phyloP scores from a whole-genome alignment of 2,888 invertebrate genomes.

The Acleris sparsana region DNA sequence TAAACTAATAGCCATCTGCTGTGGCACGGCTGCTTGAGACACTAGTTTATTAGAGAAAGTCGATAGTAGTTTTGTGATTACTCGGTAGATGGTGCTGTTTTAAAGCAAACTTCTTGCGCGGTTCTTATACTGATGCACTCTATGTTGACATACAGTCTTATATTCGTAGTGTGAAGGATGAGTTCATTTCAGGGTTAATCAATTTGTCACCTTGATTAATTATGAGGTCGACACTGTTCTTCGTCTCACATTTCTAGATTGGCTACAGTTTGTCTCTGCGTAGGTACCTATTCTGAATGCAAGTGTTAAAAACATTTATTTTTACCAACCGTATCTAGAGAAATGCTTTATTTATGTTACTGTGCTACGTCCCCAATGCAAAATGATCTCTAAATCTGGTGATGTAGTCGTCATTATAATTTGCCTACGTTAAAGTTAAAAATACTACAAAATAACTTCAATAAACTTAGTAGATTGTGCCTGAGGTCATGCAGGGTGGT shows the following conservation, averaged over 20 bases:
- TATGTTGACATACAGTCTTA: conserved; percentile 1
- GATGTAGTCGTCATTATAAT: too few relatives aligned
- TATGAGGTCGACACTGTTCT: conserved; percentile 3
- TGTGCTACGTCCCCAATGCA: too few relatives aligned
- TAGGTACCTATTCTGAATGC: background rate
- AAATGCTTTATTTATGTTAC: too few relatives aligned
- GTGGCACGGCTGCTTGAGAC: conserved; percentile 3
- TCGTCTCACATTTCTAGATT: background rate
- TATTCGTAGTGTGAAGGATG: conserved; percentile 22
- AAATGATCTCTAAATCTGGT: too few relatives aligned
- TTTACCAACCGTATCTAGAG: too few relatives aligned
- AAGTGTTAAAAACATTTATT: background rate
- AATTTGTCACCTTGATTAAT: conserved; percentile 32
- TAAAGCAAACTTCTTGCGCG: background rate
- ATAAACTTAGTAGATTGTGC: background rate
- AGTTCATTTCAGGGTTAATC: conserved; percentile 34
- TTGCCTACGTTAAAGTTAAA: too few relatives aligned
- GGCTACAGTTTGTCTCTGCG: background rate
- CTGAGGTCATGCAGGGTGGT: conserved; percentile 34
- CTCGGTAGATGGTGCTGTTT: conserved; percentile 46
- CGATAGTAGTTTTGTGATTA: conserved; percentile 20
- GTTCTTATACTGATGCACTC: conserved; percentile 3
- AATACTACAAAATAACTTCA: background rate
- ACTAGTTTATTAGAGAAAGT: conserved; percentile 26
- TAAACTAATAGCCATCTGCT: conserved; percentile 44